A percentile compares a stretch with the other conserved stretches of the same genome.
Evolutionary conservation across 2,888 invertebrate genomes (phyloP).

Genomic region (Thera britannica): DNA sequence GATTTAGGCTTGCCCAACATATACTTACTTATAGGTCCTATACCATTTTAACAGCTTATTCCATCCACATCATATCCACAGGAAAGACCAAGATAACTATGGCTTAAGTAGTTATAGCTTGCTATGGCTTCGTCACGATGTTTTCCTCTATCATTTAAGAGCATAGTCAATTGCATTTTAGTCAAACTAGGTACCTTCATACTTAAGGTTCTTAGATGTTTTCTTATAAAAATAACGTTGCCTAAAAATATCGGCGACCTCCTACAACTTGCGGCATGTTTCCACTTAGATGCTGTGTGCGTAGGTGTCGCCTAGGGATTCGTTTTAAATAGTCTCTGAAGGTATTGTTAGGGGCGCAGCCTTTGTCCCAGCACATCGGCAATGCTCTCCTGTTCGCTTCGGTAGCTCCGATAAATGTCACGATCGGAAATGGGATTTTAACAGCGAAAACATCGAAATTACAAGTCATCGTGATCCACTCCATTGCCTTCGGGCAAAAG

Average conservation of each 20-base stretch:
- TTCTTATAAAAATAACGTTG: background rate
- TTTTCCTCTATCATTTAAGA: no score
- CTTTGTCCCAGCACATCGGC: slow-evolving; percentile 68
- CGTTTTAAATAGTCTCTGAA: slow-evolving; percentile 75
- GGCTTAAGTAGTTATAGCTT: no score
- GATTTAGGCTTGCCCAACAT: no score
- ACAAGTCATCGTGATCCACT: slow-evolving; percentile 79
- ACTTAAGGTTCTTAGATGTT: no score
- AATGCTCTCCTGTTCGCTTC: slow-evolving; percentile 73
- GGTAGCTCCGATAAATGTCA: slow-evolving; percentile 71
- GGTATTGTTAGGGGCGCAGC: slow-evolving; percentile 68
- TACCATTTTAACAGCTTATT: no score
- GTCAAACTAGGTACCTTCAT: no score
- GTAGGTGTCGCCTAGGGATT: slow-evolving; percentile 75
- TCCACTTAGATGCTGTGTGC: slow-evolving; percentile 51
- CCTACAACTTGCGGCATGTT: slow-evolving; percentile 48
- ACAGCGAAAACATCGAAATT: slow-evolving; percentile 81
- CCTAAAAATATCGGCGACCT: background rate
- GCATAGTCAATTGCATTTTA: no score
- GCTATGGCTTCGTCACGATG: no score
- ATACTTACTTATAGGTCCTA: no score
- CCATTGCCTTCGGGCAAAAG: slow-evolving; percentile 78
- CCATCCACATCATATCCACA: no score
- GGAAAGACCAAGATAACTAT: no score
- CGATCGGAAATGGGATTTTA: slow-evolving; percentile 83